A percentile compares a stretch with the other conserved stretches of the same genome.
These are phyloP conservation scores for Himalopsyche tibetana DNA, from an alignment of 2,888 invertebrate species.

Conservation along the genomic window DNA sequence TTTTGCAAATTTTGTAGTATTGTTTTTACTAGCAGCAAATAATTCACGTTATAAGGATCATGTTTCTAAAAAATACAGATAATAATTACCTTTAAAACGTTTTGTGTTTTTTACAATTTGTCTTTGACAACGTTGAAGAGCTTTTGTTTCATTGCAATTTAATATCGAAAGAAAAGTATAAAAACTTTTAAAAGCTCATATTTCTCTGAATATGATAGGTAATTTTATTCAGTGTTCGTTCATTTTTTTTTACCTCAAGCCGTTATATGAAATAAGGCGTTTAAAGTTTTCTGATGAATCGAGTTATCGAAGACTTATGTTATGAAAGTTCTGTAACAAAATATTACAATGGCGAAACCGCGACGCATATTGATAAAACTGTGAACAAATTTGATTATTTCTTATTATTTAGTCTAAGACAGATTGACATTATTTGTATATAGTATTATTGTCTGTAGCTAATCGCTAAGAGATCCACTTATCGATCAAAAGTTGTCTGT, in stretches of 20 bases:
- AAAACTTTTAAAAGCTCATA: not conserved
- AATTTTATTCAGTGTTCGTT: not conserved
- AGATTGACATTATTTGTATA: too few relatives aligned
- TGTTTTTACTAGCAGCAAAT: too few relatives aligned
- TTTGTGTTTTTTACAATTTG: not conserved
- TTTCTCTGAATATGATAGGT: not conserved
- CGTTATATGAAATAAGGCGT: not conserved
- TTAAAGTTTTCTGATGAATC: conserved; percentile 7
- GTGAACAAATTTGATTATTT: too few relatives aligned
- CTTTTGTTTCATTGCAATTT: not conserved
- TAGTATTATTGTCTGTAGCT: too few relatives aligned
- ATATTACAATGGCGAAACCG: not conserved
- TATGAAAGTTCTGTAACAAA: not conserved
- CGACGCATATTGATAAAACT: not conserved
- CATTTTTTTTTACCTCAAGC: not conserved
- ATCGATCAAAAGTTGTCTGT: too few relatives aligned
- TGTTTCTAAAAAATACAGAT: too few relatives aligned
- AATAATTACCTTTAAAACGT: too few relatives aligned
- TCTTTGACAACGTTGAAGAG: not conserved
- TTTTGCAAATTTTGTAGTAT: too few relatives aligned
- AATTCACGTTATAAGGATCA: too few relatives aligned
- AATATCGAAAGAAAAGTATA: not conserved
- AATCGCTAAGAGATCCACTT: too few relatives aligned
- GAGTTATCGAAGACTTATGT: not conserved
- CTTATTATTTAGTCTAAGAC: too few relatives aligned